These are phyloP conservation scores for Eurypyga helias DNA, from an alignment of 2,113 vertebrate species.

Conservation along the genomic window DNA sequence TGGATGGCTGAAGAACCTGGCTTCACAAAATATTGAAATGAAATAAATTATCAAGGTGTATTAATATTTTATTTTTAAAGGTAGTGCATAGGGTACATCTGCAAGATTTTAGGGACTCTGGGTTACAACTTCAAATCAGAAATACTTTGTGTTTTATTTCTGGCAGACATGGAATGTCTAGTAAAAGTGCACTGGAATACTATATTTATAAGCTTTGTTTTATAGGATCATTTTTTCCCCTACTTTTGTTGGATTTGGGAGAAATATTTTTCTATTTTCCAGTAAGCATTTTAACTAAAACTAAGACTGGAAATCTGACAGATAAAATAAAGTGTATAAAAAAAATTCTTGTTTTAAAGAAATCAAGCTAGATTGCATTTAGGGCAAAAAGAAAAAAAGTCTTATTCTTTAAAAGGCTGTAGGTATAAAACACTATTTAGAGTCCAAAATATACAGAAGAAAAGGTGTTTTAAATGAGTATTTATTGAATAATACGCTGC, in stretches of 20 bases:
- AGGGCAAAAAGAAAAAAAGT: not conserved
- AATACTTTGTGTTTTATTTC: not conserved
- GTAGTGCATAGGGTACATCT: not conserved
- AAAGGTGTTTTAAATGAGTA: constrained; percentile 77
- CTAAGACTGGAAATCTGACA: constrained; percentile 66
- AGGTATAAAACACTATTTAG: constrained; percentile 50
- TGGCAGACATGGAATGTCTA: not conserved
- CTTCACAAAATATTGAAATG: not conserved
- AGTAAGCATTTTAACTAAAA: constrained; percentile 55
- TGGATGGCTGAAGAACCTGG: not conserved
- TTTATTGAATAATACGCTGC: constrained; percentile 79
- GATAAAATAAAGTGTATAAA: constrained; percentile 65
- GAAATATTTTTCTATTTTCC: constrained; percentile 64
- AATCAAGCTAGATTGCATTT: constrained; percentile 47
- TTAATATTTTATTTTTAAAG: constrained; percentile 23
- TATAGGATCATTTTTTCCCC: not conserved
- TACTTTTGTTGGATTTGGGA: constrained; percentile 56
- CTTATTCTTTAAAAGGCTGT: constrained; percentile 34
- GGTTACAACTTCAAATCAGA: constrained; percentile 14
- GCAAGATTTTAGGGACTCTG: constrained; percentile 14
- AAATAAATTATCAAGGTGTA: constrained; percentile 24
- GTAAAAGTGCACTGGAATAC: constrained; percentile 48
- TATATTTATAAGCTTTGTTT: constrained; percentile 49
- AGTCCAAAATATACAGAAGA: constrained; percentile 74
- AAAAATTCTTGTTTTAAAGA: constrained; percentile 31